Evolutionary conservation across 2,888 invertebrate species (phyloP), one percentile per base, ranked within the genome.

Genomic region (Auanema sp.): DNA sequence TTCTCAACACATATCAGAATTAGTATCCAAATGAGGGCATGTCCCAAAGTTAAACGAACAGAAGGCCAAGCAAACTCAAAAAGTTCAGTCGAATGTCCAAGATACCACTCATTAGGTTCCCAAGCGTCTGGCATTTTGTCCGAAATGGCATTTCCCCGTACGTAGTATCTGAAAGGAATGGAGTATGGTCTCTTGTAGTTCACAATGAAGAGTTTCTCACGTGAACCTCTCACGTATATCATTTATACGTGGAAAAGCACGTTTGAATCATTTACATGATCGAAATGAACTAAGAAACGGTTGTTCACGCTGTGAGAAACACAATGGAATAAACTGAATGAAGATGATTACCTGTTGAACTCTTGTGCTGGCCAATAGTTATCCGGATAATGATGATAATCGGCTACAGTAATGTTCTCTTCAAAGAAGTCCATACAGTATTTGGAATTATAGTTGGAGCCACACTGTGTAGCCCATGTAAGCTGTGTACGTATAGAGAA

Each of bases 291-390:
- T 33, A 33, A 33, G n/a, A 33, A 33, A 33, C 33, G 8, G 33
- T 33, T 33, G 33, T 33, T 33, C 33, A 33, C 8, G 33, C 8
- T 33, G 33, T 33, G 8, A 8, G 33, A 33, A 8, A 33, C 8
- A 33, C 8, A 5, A 33, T 33, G 33, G 8, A 33, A 33, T 8
- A 33, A 33, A 33, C 8, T 8, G 12, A 42, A 41, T 8, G 24
- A 16, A n/a, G 33, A 33, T 43, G 42, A 51, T 11, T 25, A 76
- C 76, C 64, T 55, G 54, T 76, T 77, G 58, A 77, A 77, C 59
- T 77, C 75, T 56, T 77, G 75, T 8, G 77, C 73, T 18, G 77
- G 75, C 77, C 77, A 77, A 59, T 68, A 73, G 53, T 77, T 77
- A 49, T 75, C 68, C 18, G 75, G 77, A 58, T 61, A 72, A 33